Evolutionary conservation across 2,888 invertebrate genomes (phyloP), one percentile per base, ranked within the genome.

Genomic region (Cheilosia pagana): DNA sequence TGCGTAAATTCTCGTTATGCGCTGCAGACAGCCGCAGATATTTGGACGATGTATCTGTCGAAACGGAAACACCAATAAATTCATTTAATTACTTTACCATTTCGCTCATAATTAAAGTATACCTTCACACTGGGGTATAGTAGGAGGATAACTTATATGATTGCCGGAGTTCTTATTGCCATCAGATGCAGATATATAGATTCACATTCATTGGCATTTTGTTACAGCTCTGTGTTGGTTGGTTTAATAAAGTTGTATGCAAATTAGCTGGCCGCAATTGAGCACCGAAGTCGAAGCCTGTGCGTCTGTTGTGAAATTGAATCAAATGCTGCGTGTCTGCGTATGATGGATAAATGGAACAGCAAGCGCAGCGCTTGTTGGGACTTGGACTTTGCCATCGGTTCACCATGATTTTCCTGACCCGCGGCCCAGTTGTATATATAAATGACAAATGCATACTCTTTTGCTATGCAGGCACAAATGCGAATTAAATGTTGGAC

Each of bases 1-100:
- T 71, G 63, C 71, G 63, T 71, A 63, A 71, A 65, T 63, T 57
- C 78, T 78, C 63, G 57, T 78, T 78, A 78, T 45, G 77, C 19
- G 23, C 21, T 35, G 23, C 21, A 23, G 50, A 21, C 59, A 45
- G 16, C 14, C 31, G 31, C 23, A 21, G 19, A 10, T 45, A 23
- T 23, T 41, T 19, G 43, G 21, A 43, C 28, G 23, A 14, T 50
- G 50, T 12, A 14, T 12, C 23, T 23, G 3, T 21, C 50, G 14
- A 31, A 28, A 16, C 10, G 31, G n/a, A 55, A 76, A 50, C 50
- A 71, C 70, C 59, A 53, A 28, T 71, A 65, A 35, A 76, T 76
- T 81, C 59, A 55, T 71, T 71, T 67, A 65, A 71, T 71, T 52
- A 72, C 41, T 72, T 77, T 12, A 23, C 76, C 76, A 77, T 48